Base-by-base conservation (phyloP, 2,888 invertebrate genomes). In the Endomychus coccineus region DNA sequence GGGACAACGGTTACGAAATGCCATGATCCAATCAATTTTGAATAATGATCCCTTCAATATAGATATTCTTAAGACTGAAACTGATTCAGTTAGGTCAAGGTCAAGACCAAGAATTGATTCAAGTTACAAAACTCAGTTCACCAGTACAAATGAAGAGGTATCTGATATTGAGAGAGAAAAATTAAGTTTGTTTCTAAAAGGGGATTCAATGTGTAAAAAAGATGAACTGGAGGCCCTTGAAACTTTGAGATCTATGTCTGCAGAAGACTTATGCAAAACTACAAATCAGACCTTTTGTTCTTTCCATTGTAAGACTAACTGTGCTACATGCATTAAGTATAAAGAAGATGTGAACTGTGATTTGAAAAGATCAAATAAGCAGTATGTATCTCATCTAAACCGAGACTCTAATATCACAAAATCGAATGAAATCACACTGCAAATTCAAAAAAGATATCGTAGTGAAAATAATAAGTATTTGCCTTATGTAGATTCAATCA, bases 201-300 rank as follows among this genome's bases (percentile, higher is more conserved):
- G 68, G 2, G 65, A 68, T 40, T 57, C 62, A 25, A 64, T 70
- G 62, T 54, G 58, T 5, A 50, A 44, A 36, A 49, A 49, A 14
- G 66, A 70, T 23, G 66, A 71, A 44, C 52, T 55, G 31, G 50
- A 59, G 47, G 66, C 66, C 4, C 49, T 71, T 22, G 58, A 67
- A 37, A 64, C 62, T 5, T 55, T 70, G 13, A 54, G 62, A 36
- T 58, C 61, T 3, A 59, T 64, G 43, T 68, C 71, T 22, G 64
- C 63, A 11, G 52, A 58, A 16, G 59, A 62, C 38, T 46, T 62
- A 13, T 58, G 51, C 40, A 57, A 61, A 41, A 62, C 52, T 16
- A 58, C 60, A 7, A 52, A 56, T 36, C 43, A 46, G 40, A 54
- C 49, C 11, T 54, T 51, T 32, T 17, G 27, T 2, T 42, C 46